Evolutionary conservation across 2,113 vertebrate genomes (phyloP).

Genomic region (Hippocampus barbouri): DNA sequence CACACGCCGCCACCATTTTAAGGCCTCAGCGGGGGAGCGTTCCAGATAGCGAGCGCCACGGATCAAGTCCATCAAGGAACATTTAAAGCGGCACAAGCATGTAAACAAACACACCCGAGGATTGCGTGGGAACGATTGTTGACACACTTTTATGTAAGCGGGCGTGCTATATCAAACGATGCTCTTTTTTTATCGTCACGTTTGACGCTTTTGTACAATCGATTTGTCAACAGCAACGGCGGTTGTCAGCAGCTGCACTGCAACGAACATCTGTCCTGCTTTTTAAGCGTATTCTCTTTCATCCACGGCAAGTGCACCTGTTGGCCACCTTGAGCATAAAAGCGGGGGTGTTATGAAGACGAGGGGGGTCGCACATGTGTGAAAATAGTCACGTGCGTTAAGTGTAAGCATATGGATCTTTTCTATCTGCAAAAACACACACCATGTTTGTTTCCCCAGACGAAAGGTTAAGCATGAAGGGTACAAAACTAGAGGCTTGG

Average conservation of each 20-base stretch:
- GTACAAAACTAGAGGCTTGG: background rate
- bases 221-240: background rate
- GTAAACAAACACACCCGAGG: slow-evolving; percentile 45
- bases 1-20: slow-evolving; percentile 67
- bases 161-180: background rate
- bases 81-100: background rate
- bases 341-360: background rate
- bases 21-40: slow-evolving; percentile 55
- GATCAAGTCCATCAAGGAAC: background rate
- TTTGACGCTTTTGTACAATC: background rate
- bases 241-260: background rate
- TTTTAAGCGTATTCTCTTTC: background rate
- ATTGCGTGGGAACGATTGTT: background rate
- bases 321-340: background rate
- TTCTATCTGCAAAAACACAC: background rate
- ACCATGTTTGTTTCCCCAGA: background rate
- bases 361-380: background rate
- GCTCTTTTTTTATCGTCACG: background rate
- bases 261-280: background rate
- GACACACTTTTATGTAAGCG: background rate
- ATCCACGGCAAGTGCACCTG: background rate
- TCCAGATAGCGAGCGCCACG: background rate
- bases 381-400: background rate
- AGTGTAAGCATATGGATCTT: background rate
- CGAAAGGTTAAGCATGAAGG: background rate